These are phyloP conservation scores for Epistrophella euchroma DNA, from an alignment of 2,888 invertebrate species.

Conservation along the genomic window DNA sequence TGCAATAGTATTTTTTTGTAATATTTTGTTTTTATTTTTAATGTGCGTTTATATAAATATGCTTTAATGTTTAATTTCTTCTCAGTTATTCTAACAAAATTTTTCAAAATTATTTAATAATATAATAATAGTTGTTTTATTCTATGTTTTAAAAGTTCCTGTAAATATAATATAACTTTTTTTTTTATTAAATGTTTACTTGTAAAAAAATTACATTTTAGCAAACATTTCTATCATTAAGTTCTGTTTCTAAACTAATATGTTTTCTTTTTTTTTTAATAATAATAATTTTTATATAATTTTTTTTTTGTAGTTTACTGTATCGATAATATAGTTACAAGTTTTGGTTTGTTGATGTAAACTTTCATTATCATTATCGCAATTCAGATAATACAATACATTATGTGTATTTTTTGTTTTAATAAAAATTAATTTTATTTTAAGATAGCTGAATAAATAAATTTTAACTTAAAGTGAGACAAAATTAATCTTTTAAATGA, in stretches of 20 bases:
- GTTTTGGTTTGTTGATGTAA: conserved; percentile 74
- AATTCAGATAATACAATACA: conserved; percentile 68
- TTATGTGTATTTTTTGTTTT: conserved; percentile 34
- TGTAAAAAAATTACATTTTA: conserved; percentile 61
- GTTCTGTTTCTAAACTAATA: conserved; percentile 61
- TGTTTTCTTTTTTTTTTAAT: conserved; percentile 33
- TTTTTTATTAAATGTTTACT: conserved; percentile 53
- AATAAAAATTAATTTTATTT: conserved; percentile 29
- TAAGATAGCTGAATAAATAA: conserved; percentile 17
- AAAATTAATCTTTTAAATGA: conserved; percentile 48
- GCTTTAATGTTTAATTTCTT: conserved; percentile 38
- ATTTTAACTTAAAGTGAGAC: conserved; percentile 29
- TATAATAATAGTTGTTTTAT: conserved; percentile 51
- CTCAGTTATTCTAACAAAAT: conserved; percentile 66
- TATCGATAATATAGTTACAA: conserved; percentile 74
- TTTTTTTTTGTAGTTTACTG: conserved; percentile 65
- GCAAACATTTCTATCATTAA: conserved; percentile 50
- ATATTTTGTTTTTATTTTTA: conserved; percentile 63
- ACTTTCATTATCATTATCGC: conserved; percentile 71
- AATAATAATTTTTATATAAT: conserved; percentile 44
- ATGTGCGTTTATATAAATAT: conserved; percentile 72
- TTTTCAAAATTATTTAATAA: conserved; percentile 63
- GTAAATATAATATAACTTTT: conserved; percentile 68
- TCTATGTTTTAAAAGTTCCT: conserved; percentile 66
- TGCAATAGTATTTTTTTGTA: conserved; percentile 44